These are phyloP conservation scores for Reinhardtius hippoglossoides DNA, from an alignment of 2,113 vertebrate genomes.

Conservation along the genomic window DNA sequence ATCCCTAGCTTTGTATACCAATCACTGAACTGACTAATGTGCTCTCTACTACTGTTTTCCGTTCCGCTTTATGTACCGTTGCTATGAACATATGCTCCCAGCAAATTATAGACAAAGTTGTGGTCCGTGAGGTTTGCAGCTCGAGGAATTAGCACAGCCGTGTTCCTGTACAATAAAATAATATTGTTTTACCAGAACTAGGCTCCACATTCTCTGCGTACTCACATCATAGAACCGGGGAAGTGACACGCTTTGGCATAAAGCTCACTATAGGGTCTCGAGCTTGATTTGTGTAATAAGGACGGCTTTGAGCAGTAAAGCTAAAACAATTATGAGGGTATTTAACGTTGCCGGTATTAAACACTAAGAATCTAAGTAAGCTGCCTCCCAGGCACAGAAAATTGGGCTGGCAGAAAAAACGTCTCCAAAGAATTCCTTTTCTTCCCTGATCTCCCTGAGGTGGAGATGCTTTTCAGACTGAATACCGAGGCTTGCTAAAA, in stretches of 20 bases:
- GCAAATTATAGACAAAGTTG: slow-evolving; percentile 84
- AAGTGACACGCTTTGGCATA: slow-evolving; percentile 65
- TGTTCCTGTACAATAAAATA: slow-evolving; percentile 83
- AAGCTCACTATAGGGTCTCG: slow-evolving; percentile 49
- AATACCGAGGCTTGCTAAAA: slow-evolving; percentile 76
- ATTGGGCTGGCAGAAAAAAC: slow-evolving; percentile 60
- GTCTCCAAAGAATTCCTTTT: slow-evolving; percentile 66
- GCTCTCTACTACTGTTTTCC: slow-evolving; percentile 83
- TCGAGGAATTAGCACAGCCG: slow-evolving; percentile 79
- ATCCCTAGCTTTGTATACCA: slow-evolving; percentile 79
- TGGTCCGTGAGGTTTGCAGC: slow-evolving; percentile 84
- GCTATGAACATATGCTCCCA: slow-evolving; percentile 82
- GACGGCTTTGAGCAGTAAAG: slow-evolving; percentile 65
- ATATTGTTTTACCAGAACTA: slow-evolving; percentile 83
- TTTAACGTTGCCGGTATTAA: slow-evolving; percentile 61
- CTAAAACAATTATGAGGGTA: slow-evolving; percentile 72
- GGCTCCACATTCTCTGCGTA: slow-evolving; percentile 63
- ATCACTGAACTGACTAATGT: slow-evolving; percentile 78
- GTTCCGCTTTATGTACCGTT: slow-evolving; percentile 82
- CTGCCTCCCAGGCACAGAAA: slow-evolving; percentile 73
- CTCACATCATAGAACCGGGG: slow-evolving; percentile 57
- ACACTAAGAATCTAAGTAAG: slow-evolving; percentile 65
- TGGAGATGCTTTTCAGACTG: slow-evolving; percentile 59
- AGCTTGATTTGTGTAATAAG: slow-evolving; percentile 67
- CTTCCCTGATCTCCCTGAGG: slow-evolving; percentile 71